Conservation (phyloP, 2,797 vertebrate genomes). For the Pangasius sanitwongsei region DNA sequence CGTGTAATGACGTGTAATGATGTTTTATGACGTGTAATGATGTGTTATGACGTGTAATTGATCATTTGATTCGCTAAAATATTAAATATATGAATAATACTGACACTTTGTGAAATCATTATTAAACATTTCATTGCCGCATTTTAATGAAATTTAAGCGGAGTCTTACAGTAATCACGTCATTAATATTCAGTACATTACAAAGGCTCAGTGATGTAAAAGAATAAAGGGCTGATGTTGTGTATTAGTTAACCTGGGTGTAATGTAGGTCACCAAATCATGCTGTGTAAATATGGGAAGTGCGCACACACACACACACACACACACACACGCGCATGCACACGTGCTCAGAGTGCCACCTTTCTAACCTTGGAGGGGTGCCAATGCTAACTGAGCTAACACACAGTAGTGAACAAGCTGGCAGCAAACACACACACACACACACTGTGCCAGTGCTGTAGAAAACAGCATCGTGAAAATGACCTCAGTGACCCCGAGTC, state of each 20-base stretch:
- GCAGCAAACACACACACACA: conserved; percentile 5
- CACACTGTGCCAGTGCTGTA: background rate
- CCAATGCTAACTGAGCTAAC: conserved; percentile 7
- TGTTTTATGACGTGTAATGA: too few species aligned
- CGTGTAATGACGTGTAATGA: too few species aligned
- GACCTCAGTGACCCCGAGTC: background rate
- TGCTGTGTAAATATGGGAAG: conserved; percentile 11
- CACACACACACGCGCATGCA: conserved; percentile 15
- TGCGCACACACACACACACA: conserved; percentile 9
- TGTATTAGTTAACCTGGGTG: background rate
- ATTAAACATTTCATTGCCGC: too few species aligned
- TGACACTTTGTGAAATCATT: too few species aligned
- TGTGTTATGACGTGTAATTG: too few species aligned
- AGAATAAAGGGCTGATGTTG: background rate
- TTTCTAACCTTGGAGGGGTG: conserved; percentile 13
- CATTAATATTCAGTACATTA: background rate
- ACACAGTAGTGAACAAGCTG: conserved; percentile 3
- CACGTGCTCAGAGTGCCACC: background rate
- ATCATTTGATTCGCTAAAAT: too few species aligned
- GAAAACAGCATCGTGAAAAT: background rate
- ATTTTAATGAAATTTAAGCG: too few species aligned
- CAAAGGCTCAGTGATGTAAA: background rate
- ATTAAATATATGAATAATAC: too few species aligned
- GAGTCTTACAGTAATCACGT: too few species aligned
- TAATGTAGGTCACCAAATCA: conserved; percentile 33